These are phyloP conservation scores for Petrocephalus zakoni DNA, from an alignment of 2,113 vertebrate genomes.

Conservation along the genomic window DNA sequence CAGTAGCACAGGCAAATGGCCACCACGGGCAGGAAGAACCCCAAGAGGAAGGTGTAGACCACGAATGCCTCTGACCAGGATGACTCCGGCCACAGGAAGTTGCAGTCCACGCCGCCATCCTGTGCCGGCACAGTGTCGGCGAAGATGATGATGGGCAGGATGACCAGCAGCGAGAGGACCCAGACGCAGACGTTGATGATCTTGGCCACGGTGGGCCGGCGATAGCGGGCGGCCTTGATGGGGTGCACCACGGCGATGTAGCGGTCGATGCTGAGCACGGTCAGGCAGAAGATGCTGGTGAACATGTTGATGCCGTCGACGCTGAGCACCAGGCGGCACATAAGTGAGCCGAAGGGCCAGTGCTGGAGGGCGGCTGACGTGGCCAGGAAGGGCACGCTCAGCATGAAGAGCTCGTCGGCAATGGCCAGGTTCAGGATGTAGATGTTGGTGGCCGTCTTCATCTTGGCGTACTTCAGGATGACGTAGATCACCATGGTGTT, in stretches of 20 bases:
- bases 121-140: slow-evolving; percentile 29
- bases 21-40: slow-evolving; percentile 40
- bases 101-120: slow-evolving; percentile 32
- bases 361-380: slow-evolving; percentile 35
- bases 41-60: slow-evolving; percentile 42
- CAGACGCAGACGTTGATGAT: slow-evolving; percentile 38
- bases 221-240: slow-evolving; percentile 37
- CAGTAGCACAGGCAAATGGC: slow-evolving; percentile 46
- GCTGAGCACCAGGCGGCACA: slow-evolving; percentile 41
- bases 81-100: slow-evolving; percentile 38
- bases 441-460: slow-evolving; percentile 34
- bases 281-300: slow-evolving; percentile 48
- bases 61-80: slow-evolving; percentile 40
- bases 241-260: slow-evolving; percentile 42
- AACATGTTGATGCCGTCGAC: slow-evolving; percentile 45
- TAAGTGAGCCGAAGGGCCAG: slow-evolving; percentile 42
- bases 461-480: slow-evolving; percentile 42
- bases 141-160: slow-evolving; percentile 42
- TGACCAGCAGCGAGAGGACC: slow-evolving; percentile 41
- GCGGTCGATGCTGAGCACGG: slow-evolving; percentile 38
- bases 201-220: slow-evolving; percentile 41
- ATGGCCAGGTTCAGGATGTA: slow-evolving; percentile 32
- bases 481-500: slow-evolving; percentile 46
- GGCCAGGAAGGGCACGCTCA: slow-evolving; percentile 40
- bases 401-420: slow-evolving; percentile 27